Evolutionary conservation across 2,888 invertebrate genomes (phyloP), one percentile per base, ranked within the genome.

Genomic region (Lithophane ornitopus): DNA sequence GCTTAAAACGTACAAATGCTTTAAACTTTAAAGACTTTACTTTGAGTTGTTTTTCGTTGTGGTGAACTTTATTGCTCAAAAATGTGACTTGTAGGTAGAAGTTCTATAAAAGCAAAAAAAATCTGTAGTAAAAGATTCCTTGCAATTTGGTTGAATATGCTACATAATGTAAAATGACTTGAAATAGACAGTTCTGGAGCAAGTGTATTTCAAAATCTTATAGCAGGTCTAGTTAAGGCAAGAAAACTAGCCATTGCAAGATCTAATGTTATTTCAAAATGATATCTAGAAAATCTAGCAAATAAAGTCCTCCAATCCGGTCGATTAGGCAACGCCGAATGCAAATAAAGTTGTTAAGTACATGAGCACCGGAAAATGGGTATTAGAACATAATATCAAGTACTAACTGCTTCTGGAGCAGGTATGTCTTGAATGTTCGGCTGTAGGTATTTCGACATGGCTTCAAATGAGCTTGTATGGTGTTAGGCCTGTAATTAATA

Each of bases 331-430:
- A 75, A 78, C 59, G 8, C 7, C 2, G 22, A 70, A 84, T 84
- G 82, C 79, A 85, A 85, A 84, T 85, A 39, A 65, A 49, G 58
- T 61, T n/a, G 54, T 28, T 62, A 41, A 28, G 14, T 39, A 56
- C 26, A 26, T 41, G 69, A 49, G 22, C 69, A 78, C 82, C 82
- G 82, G 83, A 85, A 81, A 85, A 72, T 78, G 8, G 65, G 2
- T 69, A 76, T 82, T 70, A 76, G 62, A 72, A 74, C 70, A 62
- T 77, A 22, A 68, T 61, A 76, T 76, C 49, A 70, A 65, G 62
- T 39, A 49, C 34, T 61, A 58, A 62, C 19, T 79, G 70, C 62
- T 61, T 80, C 62, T 84, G 73, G 74, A 73, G 16, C 52, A 39
- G 46, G 58, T 59, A 66, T 72, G 85, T 78, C 34, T 56, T 67